Conservation (phyloP, 2,113 vertebrate species). For the Phrynosoma platyrhinos region DNA sequence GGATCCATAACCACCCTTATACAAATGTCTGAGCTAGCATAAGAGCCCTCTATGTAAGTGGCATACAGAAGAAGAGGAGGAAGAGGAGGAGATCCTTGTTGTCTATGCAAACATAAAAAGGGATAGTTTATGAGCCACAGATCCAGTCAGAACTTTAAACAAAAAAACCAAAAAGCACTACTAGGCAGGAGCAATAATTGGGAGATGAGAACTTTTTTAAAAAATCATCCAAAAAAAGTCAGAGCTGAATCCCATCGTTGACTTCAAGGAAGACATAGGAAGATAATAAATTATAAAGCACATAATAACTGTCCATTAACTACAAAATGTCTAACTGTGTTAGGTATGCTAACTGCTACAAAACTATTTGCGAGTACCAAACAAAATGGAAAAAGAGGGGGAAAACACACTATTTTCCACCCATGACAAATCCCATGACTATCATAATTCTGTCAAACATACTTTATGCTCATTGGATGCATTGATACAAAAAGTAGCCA, state of each 20-base stretch:
- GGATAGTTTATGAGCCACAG: not conserved
- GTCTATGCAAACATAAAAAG: not conserved
- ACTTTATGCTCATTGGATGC: slow-evolving; percentile 10
- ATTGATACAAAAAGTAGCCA: not conserved
- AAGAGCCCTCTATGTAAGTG: not conserved
- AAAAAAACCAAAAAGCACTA: not conserved
- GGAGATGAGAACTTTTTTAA: not conserved
- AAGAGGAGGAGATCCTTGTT: too few species aligned
- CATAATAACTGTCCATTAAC: slow-evolving; percentile 19
- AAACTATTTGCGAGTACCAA: not conserved
- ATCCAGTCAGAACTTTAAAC: not conserved
- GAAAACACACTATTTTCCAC: not conserved
- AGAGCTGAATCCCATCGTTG: not conserved
- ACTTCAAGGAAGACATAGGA: not conserved
- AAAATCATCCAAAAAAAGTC: not conserved
- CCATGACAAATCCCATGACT: not conserved
- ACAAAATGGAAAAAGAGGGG: not conserved
- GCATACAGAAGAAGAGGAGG: not conserved
- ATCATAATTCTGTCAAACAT: not conserved
- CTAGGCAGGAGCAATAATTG: not conserved
- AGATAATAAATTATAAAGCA: slow-evolving; percentile 5
- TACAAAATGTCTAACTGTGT: slow-evolving; percentile 6
- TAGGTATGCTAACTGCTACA: not conserved
- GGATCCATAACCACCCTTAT: too few species aligned
- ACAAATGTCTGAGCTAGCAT: not conserved